These are phyloP conservation scores for Leptinotarsa haldemani DNA, from an alignment of 2,888 invertebrate species.

Conservation along the genomic window DNA sequence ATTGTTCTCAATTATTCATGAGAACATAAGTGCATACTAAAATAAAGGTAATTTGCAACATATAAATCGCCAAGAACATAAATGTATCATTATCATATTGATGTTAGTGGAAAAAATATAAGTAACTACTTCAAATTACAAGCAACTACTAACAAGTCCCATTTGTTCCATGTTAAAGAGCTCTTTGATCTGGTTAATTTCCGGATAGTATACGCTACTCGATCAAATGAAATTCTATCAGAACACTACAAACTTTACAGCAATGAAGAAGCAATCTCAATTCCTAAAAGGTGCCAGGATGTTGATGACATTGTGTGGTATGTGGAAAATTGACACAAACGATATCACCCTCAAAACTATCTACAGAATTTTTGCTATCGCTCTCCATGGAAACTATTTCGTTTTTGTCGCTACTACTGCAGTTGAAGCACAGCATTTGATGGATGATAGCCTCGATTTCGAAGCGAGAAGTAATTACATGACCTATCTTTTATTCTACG, in stretches of 20 bases:
- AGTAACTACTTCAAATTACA: too few relatives aligned
- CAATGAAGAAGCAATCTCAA: neutral
- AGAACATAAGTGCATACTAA: too few relatives aligned
- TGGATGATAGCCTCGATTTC: neutral
- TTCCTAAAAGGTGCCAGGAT: neutral
- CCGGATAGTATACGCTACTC: too few relatives aligned
- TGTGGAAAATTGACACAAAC: slow-evolving; percentile 1
- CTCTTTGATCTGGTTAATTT: too few relatives aligned
- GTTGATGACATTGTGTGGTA: slow-evolving; percentile 4
- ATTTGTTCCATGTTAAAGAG: too few relatives aligned
- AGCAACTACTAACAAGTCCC: too few relatives aligned
- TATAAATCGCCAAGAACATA: too few relatives aligned
- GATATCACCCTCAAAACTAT: neutral
- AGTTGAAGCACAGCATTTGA: neutral
- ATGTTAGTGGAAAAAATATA: too few relatives aligned
- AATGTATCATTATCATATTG: too few relatives aligned
- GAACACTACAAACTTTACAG: neutral
- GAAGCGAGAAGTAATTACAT: neutral
- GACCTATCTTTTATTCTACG: neutral
- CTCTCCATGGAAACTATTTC: neutral
- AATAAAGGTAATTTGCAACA: too few relatives aligned
- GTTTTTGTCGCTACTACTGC: neutral
- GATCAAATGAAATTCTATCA: neutral
- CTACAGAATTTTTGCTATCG: neutral
- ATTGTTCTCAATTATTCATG: too few relatives aligned